A percentile compares a stretch with the other conserved stretches of the same genome.
phyloP scores from a whole-genome alignment of 2,797 vertebrate species.

The Tragopan temminckii region DNA sequence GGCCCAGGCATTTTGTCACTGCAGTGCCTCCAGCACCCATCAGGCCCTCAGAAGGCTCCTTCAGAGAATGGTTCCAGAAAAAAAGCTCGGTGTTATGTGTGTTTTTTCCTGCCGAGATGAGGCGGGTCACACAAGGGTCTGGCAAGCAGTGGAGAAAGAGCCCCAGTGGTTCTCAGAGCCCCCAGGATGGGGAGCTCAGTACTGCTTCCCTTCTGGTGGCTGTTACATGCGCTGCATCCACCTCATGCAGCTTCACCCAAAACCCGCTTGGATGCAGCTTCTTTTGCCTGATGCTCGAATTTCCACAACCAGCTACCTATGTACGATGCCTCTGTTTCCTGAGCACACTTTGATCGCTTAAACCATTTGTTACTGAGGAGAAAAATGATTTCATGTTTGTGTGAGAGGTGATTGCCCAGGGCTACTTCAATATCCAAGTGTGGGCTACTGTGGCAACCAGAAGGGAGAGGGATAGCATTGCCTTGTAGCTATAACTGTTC shows the following conservation, averaged over 20 bases:
- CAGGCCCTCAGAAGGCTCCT: background rate
- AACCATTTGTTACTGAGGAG: background rate
- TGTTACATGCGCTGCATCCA: background rate
- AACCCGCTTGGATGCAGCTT: background rate
- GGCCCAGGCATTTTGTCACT: background rate
- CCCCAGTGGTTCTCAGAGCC: background rate
- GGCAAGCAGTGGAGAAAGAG: background rate
- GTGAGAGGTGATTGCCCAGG: background rate
- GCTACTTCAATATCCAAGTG: background rate
- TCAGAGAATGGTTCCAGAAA: background rate
- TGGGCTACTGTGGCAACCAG: background rate
- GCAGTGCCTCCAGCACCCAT: background rate
- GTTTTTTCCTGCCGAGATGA: background rate
- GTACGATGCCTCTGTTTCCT: background rate
- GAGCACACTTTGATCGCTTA: background rate
- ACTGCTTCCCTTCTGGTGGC: background rate
- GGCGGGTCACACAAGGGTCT: background rate
- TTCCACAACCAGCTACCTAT: background rate
- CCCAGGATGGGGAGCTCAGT: background rate
- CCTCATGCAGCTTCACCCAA: background rate
- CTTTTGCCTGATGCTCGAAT: background rate
- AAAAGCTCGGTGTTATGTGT: background rate
- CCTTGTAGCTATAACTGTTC: background rate
- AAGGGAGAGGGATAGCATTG: background rate
- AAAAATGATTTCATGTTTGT: background rate